Conservation (phyloP, 2,113 vertebrate species). For the Cettia cetti region DNA sequence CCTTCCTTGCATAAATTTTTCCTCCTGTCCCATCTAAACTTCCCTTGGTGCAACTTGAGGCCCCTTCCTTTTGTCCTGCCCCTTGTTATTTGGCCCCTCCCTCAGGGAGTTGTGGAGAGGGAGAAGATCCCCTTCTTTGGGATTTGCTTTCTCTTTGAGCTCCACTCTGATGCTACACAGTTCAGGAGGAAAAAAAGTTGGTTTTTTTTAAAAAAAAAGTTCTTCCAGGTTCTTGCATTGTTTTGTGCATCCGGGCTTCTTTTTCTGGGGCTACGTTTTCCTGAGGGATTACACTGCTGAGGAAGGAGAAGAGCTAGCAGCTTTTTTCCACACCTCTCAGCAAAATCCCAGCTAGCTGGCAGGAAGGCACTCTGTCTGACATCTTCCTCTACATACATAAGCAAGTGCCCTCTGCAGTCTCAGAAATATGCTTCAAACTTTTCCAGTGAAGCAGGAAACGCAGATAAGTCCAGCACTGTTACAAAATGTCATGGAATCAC, state of each 20-base stretch:
- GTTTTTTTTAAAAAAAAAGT: too few relatives aligned
- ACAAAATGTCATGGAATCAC: background rate
- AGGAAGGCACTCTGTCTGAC: background rate
- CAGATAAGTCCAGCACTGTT: background rate
- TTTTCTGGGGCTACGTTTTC: background rate
- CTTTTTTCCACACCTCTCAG: background rate
- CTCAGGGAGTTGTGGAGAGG: background rate
- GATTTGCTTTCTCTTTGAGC: background rate
- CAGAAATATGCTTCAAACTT: background rate
- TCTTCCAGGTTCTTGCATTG: background rate
- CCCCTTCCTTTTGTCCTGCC: background rate
- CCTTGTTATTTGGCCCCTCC: too few relatives aligned
- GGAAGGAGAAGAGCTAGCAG: background rate
- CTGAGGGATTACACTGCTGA: background rate
- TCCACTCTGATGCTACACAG: background rate
- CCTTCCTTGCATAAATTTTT: background rate
- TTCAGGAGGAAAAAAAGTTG: background rate
- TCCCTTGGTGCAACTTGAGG: background rate
- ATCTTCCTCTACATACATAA: background rate
- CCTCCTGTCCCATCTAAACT: background rate
- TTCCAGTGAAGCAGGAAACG: background rate
- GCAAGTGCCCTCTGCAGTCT: background rate
- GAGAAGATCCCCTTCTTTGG: background rate
- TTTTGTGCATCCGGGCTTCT: background rate
- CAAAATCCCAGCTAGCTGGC: background rate